These are phyloP conservation scores for Dunckerocampus dactyliophorus DNA, from an alignment of 2,113 vertebrate species.

Conservation along the genomic window DNA sequence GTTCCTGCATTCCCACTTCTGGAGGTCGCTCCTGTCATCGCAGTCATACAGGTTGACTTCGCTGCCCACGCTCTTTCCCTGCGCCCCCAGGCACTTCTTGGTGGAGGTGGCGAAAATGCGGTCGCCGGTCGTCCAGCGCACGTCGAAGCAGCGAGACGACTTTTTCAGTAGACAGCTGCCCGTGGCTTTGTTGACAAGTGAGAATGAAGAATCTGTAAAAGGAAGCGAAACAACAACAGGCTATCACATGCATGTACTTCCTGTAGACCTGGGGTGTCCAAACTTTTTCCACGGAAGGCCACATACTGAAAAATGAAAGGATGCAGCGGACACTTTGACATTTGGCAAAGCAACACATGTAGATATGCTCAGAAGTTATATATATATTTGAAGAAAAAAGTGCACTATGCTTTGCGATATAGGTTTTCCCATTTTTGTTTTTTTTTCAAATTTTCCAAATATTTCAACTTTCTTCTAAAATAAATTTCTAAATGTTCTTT, in stretches of 20 bases:
- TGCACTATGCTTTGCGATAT: too few relatives aligned
- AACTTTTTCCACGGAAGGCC: too few relatives aligned
- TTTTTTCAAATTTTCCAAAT: too few relatives aligned
- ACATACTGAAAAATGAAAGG: too few relatives aligned
- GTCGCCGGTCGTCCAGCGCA: conserved; percentile 83
- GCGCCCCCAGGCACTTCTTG: conserved; percentile 81
- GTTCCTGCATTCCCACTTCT: conserved; percentile 90
- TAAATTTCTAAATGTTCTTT: too few relatives aligned
- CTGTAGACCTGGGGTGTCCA: too few relatives aligned
- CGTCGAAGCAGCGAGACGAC: conserved; percentile 14
- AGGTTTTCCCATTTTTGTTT: too few relatives aligned
- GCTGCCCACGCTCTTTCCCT: conserved; percentile 76
- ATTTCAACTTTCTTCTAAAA: too few relatives aligned
- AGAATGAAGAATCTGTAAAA: conserved; percentile 46
- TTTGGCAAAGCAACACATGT: too few relatives aligned
- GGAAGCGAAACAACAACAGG: not conserved
- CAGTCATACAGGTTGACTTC: conserved; percentile 78
- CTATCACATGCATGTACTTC: not conserved
- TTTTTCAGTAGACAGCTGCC: conserved; percentile 45
- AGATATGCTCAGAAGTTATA: too few relatives aligned
- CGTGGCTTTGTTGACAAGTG: conserved; percentile 46
- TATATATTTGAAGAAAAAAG: too few relatives aligned
- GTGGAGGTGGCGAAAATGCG: conserved; percentile 72
- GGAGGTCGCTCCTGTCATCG: conserved; percentile 73
- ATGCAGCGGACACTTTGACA: too few relatives aligned